phyloP scores from a whole-genome alignment of 2,113 vertebrate species.

The Microcebus murinus region DNA sequence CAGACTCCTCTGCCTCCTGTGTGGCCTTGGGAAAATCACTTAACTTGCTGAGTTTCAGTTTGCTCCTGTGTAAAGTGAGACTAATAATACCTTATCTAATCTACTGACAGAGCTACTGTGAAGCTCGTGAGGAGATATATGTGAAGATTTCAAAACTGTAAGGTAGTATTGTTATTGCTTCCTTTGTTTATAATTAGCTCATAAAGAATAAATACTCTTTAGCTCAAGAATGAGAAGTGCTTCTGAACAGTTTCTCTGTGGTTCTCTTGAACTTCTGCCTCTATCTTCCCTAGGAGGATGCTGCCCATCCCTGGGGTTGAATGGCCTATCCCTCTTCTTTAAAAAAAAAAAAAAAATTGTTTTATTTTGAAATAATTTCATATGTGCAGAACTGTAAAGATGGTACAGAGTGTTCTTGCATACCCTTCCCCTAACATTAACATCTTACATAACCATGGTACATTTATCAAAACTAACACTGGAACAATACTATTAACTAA shows the following conservation, averaged over 20 bases:
- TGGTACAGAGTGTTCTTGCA: neutral
- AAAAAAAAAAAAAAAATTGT: neutral
- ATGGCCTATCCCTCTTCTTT: neutral
- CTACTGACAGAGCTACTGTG: neutral
- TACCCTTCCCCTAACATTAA: neutral
- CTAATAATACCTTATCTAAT: neutral
- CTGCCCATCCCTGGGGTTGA: neutral
- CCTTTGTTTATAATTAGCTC: neutral
- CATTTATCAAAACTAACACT: conserved; percentile 7
- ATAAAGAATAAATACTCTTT: neutral
- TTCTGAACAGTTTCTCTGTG: conserved; percentile 24
- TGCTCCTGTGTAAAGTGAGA: neutral
- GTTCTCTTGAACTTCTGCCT: conserved; percentile 5
- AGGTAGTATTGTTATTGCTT: neutral
- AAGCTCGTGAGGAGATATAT: neutral
- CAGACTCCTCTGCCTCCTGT: neutral
- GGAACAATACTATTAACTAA: neutral
- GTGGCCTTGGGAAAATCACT: neutral
- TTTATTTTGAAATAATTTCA: conserved; percentile 40
- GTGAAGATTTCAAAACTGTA: neutral
- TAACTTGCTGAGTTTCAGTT: conserved; percentile 5
- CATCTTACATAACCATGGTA: neutral
- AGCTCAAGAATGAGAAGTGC: conserved; percentile 6
- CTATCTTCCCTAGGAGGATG: neutral
- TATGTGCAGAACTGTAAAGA: neutral